Conservation (phyloP, 2,888 invertebrate genomes). For the Petrolisthes manimaculis region DNA sequence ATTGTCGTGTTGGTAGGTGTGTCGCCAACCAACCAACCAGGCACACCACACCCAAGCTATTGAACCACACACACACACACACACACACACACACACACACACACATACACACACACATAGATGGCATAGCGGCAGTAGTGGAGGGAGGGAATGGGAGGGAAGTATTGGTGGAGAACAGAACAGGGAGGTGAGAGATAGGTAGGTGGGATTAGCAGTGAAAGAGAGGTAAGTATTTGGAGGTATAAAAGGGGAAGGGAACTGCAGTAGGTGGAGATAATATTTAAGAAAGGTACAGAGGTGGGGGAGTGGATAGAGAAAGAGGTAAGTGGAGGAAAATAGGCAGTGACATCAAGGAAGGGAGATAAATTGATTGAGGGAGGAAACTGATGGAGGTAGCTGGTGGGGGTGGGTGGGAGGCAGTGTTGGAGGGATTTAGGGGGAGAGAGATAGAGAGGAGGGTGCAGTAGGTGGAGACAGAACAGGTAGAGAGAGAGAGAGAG, state of each 20-base stretch:
- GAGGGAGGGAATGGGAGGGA: slow-evolving; percentile 24
- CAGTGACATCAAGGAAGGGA: neutral
- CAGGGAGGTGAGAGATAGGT: neutral
- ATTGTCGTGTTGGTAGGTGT: too few relatives aligned
- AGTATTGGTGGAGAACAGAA: neutral
- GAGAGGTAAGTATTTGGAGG: neutral
- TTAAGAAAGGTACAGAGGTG: neutral
- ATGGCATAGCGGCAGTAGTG: neutral
- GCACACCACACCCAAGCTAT: too few relatives aligned
- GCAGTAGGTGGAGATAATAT: neutral
- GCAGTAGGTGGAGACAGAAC: neutral
- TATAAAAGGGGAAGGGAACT: slow-evolving; percentile 15
- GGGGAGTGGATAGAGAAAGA: neutral
- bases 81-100: slow-evolving; percentile 3
- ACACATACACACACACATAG: slow-evolving; percentile 13
- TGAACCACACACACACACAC: neutral
- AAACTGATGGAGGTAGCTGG: neutral
- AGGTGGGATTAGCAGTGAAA: neutral
- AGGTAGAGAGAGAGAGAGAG: neutral
- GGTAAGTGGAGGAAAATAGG: neutral
- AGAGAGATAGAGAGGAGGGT: slow-evolving; percentile 18
- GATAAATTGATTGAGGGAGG: neutral
- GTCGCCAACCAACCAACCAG: too few relatives aligned
- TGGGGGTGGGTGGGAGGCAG: neutral
- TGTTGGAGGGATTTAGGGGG: neutral